Evolutionary conservation across 2,888 invertebrate species (phyloP).

Genomic region (Antitype chi): DNA sequence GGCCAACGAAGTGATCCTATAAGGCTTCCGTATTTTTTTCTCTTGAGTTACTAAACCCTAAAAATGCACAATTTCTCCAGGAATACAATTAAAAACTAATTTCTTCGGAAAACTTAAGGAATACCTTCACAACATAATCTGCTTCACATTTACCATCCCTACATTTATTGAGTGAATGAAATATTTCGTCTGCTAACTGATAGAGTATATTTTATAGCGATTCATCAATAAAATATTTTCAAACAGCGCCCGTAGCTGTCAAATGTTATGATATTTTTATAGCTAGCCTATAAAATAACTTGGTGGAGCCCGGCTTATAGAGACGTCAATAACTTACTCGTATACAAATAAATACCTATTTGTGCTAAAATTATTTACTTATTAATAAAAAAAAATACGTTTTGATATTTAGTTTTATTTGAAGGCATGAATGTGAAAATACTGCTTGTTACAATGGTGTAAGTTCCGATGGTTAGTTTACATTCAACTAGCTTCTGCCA

Average conservation of each 20-base stretch:
- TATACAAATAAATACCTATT: conserved; percentile 9
- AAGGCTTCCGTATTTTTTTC: too few relatives aligned
- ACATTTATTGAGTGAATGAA: conserved; percentile 49
- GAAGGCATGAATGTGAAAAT: not conserved
- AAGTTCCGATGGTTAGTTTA: not conserved
- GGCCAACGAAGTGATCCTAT: too few relatives aligned
- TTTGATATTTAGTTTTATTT: not conserved
- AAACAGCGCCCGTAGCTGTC: conserved; percentile 64
- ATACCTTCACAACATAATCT: not conserved
- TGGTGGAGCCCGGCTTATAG: conserved; percentile 48
- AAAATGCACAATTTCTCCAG: too few relatives aligned
- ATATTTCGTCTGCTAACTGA: conserved; percentile 61
- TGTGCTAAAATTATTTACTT: conserved; percentile 23
- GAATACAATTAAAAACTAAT: not conserved
- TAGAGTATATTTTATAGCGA: conserved; percentile 62
- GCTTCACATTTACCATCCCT: not conserved
- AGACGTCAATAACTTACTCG: conserved; percentile 37
- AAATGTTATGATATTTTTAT: conserved; percentile 72
- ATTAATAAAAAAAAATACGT: not conserved
- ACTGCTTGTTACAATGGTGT: not conserved
- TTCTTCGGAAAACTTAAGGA: not conserved
- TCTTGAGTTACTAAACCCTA: too few relatives aligned
- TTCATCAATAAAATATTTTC: conserved; percentile 69
- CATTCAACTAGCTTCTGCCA: too few relatives aligned
- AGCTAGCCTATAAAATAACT: conserved; percentile 64